Percentiles rank a stretch among this genome's conserved stretches.
These are phyloP conservation scores for Halocynthia aurantium DNA, from an alignment of 23 tunicate species.

Conservation along the genomic window DNA sequence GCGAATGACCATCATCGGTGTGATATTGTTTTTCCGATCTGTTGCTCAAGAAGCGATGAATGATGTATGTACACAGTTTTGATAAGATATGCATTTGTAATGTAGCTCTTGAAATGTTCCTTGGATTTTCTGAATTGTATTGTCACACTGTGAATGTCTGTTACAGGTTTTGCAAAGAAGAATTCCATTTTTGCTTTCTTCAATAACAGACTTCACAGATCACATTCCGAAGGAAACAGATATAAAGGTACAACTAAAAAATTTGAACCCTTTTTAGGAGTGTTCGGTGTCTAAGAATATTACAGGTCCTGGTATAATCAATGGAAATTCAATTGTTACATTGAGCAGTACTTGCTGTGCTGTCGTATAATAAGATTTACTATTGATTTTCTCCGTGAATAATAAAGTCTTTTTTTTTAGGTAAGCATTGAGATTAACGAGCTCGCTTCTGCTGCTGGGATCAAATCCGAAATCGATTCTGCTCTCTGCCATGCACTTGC, in stretches of 20 bases:
- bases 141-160: neutral
- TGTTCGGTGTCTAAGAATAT: too few relatives aligned
- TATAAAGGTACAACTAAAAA: conserved; percentile 42
- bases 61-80: conserved; percentile 28
- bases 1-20: conserved; percentile 89
- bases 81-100: neutral
- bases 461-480: conserved; percentile 82
- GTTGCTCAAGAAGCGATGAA: conserved; percentile 85
- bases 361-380: too few relatives aligned
- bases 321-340: too few relatives aligned
- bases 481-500: conserved; percentile 87
- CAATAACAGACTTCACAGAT: conserved; percentile 79
- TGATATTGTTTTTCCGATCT: conserved; percentile 70
- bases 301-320: too few relatives aligned
- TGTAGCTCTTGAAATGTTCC: neutral
- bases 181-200: conserved; percentile 88
- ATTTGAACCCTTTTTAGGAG: neutral
- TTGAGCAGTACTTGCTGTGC: too few relatives aligned
- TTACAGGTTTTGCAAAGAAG: conserved; percentile 79
- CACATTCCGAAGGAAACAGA: conserved; percentile 91
- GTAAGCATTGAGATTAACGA: conserved; percentile 79
- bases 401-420: conserved; percentile 13
- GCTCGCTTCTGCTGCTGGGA: conserved; percentile 92
- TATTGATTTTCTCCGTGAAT: too few relatives aligned
- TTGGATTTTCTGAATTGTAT: neutral